Base-by-base conservation (phyloP, 2,113 vertebrate genomes). In the Prolemur simus region DNA sequence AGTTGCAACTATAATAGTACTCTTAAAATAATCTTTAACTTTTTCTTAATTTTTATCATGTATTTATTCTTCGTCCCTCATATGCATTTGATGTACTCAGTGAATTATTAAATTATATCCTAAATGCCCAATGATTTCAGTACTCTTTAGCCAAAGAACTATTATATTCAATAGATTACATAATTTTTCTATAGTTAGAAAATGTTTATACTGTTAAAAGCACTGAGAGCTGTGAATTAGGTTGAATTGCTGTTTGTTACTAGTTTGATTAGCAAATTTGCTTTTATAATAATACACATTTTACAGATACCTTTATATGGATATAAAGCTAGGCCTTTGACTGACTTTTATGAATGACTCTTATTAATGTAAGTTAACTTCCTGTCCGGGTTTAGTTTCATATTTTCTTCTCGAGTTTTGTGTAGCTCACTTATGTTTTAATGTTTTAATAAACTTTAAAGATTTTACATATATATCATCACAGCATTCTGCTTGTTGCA, bases 401-500 rank as follows among this genome's bases (percentile, higher is more conserved):
- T 60, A 64, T 96, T 97, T 96, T 92, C 58, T 89, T 39, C 34
- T 66, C 20, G 92, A 68, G 29, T 69, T 94, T 96, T 90, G 34
- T 93, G 8, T 95, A 74, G 68, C 27, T 92, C 71, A 69, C 95
- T 82, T 97, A 85, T 91, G 60, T 73, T 95, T 37, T 84, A 94
- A 49, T 39, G 60, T 73, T 95, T 37, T 84, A 94, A 49, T 39
- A 88, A 76, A 52, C 5, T 83, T n/a, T 34, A 88, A 73, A 60
- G 90, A 76, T 60, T 9, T 15, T 96, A 0, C 82, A 8, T 87
- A 83, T 78, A 77, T 80, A 78, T 92, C 56, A 97, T 93, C 34
- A 89, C 88, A 88, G 12, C 25, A 58, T 95, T 96, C 49, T 94
- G 37, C 71, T 94, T 96, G 27, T 27, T 97, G 80, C 60, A 89